Evolutionary conservation across 2,113 vertebrate species (phyloP).

Genomic region (Centropus unirufus): DNA sequence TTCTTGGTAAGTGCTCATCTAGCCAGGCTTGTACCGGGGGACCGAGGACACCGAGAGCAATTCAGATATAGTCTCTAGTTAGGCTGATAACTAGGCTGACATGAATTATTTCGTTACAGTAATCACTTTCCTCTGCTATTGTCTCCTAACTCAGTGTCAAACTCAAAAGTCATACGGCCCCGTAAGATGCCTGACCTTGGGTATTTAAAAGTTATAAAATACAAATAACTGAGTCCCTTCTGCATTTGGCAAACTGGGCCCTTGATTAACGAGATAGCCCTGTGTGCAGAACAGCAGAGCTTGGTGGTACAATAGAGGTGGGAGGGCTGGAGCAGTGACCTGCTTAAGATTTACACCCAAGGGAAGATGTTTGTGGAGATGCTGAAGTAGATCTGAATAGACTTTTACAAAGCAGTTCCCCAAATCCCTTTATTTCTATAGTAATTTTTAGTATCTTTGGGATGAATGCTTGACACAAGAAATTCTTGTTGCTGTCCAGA

Average conservation of each 20-base stretch:
- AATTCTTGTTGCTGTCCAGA: not conserved
- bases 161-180: fast-evolving
- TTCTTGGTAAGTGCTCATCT: not conserved
- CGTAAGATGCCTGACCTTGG: fast-evolving
- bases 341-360: not conserved
- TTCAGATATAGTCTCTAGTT: not conserved
- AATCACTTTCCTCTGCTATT: not conserved
- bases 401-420: not conserved
- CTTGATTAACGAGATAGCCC: not conserved
- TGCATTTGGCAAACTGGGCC: not conserved
- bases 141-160: not conserved
- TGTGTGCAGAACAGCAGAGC: not conserved
- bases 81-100: not conserved
- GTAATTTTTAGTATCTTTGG: not conserved
- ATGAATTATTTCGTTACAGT: not conserved
- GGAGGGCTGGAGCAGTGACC: not conserved
- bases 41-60: not conserved
- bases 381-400: not conserved
- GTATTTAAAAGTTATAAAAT: not conserved
- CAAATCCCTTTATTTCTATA: not conserved
- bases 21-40: not conserved
- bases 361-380: not conserved
- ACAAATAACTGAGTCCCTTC: not conserved
- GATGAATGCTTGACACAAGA: not conserved
- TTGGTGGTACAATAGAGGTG: not conserved